Conservation (phyloP, 2,888 invertebrate genomes). For the Ecliptopera silaceata region DNA sequence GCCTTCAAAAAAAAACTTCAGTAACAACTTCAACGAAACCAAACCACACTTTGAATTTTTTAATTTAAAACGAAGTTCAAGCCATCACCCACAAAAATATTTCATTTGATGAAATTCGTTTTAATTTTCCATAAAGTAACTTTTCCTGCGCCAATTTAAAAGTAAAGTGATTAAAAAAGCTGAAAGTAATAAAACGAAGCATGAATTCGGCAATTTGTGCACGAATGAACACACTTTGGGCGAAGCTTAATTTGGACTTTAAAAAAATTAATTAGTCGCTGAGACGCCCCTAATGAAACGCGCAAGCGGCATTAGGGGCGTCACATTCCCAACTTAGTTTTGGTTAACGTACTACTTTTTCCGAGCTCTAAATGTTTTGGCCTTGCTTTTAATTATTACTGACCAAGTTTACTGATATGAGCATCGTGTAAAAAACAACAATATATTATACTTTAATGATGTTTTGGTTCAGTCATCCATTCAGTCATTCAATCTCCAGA, state of each 20-base stretch:
- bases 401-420: too few species aligned
- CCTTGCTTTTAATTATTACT: background rate
- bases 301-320: conserved; percentile 39
- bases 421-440: too few species aligned
- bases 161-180: conserved; percentile 65
- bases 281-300: conserved; percentile 59
- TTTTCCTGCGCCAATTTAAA: conserved; percentile 42
- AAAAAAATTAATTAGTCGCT: conserved; percentile 74
- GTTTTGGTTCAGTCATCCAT: too few species aligned
- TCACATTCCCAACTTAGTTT: conserved; percentile 34
- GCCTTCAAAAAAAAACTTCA: background rate
- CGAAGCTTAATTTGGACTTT: conserved; percentile 55
- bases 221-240: conserved; percentile 59
- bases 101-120: conserved; percentile 35
- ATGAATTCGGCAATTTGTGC: conserved; percentile 73
- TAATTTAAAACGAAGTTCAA: conserved; percentile 25
- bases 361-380: conserved; percentile 17
- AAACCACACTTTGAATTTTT: conserved; percentile 7
- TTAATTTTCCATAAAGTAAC: conserved; percentile 36
- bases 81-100: conserved; percentile 25
- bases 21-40: background rate
- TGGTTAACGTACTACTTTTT: background rate
- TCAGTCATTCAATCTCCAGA: too few species aligned
- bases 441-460: too few species aligned
- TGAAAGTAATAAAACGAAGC: conserved; percentile 64